phyloP scores from a whole-genome alignment of 2,888 invertebrate species.

The Zeuzera pyrina region DNA sequence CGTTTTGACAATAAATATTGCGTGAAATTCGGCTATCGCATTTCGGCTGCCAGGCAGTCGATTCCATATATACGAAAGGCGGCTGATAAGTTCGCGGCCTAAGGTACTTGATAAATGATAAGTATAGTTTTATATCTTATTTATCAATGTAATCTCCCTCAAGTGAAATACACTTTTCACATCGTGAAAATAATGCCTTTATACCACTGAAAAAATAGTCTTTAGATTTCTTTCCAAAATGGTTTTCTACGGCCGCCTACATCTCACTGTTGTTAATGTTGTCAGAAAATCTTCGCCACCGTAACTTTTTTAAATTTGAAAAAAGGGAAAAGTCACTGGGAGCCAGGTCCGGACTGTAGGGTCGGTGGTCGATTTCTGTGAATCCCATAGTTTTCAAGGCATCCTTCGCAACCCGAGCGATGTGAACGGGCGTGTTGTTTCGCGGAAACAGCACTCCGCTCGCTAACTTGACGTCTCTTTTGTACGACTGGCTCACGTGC shows the following conservation, averaged over 20 bases:
- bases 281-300: neutral
- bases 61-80: no score
- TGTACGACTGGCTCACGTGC: constrained; percentile 5
- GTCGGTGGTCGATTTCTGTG: neutral
- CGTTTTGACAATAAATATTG: no score
- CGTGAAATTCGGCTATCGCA: no score
- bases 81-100: no score
- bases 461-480: constrained; percentile 5
- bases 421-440: no score
- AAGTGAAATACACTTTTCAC: no score
- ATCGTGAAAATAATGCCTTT: constrained; percentile 1
- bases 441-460: constrained; percentile 5
- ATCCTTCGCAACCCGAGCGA: no score
- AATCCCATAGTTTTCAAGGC: neutral
- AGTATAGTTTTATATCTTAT: no score
- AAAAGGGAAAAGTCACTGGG: neutral
- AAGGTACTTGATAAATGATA: no score
- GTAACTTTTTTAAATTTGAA: neutral
- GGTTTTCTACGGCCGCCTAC: neutral
- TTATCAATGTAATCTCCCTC: no score
- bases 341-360: neutral
- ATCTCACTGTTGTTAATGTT: neutral
- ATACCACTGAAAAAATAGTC: neutral
- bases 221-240: neutral
- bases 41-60: no score